Percentiles rank a stretch among this genome's conserved stretches.
Conservation (phyloP, 2,113 vertebrate genomes). For the Aptenodytes patagonicus region DNA sequence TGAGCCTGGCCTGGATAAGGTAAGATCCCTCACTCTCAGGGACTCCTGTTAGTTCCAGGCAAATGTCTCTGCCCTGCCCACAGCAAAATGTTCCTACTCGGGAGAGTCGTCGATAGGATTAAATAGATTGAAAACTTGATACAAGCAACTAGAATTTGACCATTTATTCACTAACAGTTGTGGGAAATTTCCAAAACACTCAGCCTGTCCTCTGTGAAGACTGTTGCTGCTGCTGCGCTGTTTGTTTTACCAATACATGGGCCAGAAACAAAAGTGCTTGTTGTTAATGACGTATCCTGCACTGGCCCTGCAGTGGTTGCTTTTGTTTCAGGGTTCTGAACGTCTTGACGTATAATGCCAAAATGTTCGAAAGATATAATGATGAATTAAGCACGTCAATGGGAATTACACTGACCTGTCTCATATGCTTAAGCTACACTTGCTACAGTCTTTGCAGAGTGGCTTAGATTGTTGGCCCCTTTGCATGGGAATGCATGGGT, state of each 20-base stretch:
- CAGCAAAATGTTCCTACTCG: not conserved
- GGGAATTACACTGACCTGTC: not conserved
- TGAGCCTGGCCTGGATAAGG: conserved; percentile 85
- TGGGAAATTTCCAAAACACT: not conserved
- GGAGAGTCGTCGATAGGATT: not conserved
- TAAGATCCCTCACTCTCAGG: conserved; percentile 20
- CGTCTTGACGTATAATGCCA: not conserved
- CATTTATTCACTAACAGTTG: not conserved
- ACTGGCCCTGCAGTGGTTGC: not conserved
- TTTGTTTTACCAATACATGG: not conserved
- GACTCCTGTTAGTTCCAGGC: not conserved
- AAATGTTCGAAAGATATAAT: not conserved
- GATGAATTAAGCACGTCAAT: not conserved
- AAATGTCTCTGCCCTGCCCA: not conserved
- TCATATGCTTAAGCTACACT: accelerated
- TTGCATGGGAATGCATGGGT: not conserved
- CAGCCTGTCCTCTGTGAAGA: not conserved
- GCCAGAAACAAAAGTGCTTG: not conserved
- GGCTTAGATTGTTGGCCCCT: not conserved
- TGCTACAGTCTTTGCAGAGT: not conserved
- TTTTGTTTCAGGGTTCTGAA: not conserved
- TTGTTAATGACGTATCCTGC: not conserved
- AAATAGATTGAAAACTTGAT: not conserved
- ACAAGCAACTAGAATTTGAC: not conserved
- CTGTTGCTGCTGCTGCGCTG: not conserved